Evolutionary conservation across 2,888 invertebrate species (phyloP), one percentile per base, ranked within the genome.

Genomic region (Lycaena phlaeas): DNA sequence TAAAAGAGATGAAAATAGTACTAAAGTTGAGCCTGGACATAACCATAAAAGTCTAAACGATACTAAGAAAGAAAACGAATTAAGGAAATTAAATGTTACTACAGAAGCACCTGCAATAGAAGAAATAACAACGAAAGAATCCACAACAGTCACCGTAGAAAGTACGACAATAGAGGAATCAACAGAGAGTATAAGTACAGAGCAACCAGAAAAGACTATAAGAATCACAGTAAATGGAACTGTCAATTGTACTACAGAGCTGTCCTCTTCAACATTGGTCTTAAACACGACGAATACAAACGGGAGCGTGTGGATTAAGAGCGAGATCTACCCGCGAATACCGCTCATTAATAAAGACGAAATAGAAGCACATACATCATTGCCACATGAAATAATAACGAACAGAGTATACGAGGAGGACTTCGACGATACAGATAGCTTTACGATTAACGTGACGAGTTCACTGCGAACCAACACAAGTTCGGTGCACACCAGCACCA

Each of bases 361-460:
- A 38, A 57, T 69, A 9, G 75, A 76, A 48, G 63, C 64, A 2
- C 68, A 73, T 28, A 74, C 77, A 0, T 71, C 67, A 47, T 63
- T 71, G 14, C 64, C 77, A 2, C 64, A 66, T 29, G 82, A 82
- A 26, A 76, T 84, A 6, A 82, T 82, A 25, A 82, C 82, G 1
- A 73, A 81, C 36, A 59, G 70, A 48, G 68, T 53, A 38, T 52
- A 66, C 0, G 56, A 64, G 36, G 69, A 57, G n/a, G 66, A 53
- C n/a, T 75, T 70, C 38, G 77, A 77, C 43, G 86, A 86, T 12
- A 79, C 84, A 48, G 86, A 88, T 51, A 76, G 79, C 14, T 84
- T 87, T 44, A 81, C 85, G 36, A 86, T 87, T 48, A 87, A 88
- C 51, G 87, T 88, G 6, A 87, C 87, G 2, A 85, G 87, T 52